Evolutionary conservation across 2,888 invertebrate species (phyloP).

Genomic region (Phragmatobia fuliginosa): DNA sequence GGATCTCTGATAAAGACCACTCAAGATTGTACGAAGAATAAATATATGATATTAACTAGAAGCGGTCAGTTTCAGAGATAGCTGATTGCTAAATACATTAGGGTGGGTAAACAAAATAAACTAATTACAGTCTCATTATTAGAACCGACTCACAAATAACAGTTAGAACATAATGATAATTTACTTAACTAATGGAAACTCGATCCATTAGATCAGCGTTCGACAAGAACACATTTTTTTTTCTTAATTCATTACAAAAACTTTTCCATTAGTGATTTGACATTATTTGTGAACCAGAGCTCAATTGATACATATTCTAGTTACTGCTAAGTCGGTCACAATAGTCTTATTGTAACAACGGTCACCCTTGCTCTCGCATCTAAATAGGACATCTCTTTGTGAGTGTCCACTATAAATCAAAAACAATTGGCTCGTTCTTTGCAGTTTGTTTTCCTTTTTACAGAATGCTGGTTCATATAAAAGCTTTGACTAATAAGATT

Average conservation of each 20-base stretch:
- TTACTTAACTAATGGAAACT: slow-evolving; percentile 42
- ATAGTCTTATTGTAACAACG: slow-evolving; percentile 42
- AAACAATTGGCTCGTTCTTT: slow-evolving; percentile 48
- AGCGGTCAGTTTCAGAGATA: slow-evolving; percentile 5
- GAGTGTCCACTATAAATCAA: slow-evolving; percentile 48
- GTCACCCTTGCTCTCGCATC: slow-evolving; percentile 46
- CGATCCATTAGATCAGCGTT: slow-evolving; percentile 41
- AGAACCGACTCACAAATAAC: slow-evolving; percentile 11
- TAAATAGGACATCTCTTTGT: slow-evolving; percentile 52
- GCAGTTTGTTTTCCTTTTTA: slow-evolving; percentile 36
- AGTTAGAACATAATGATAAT: slow-evolving; percentile 16
- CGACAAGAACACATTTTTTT: slow-evolving; percentile 44
- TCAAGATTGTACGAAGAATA: slow-evolving; percentile 1
- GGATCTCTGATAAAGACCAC: background rate
- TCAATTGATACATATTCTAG: slow-evolving; percentile 45
- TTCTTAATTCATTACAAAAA: slow-evolving; percentile 50
- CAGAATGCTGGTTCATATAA: slow-evolving; percentile 35
- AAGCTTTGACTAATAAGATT: slow-evolving; percentile 46
- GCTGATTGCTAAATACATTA: slow-evolving; percentile 2
- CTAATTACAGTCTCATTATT: slow-evolving; percentile 10
- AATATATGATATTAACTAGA: slow-evolving; percentile 9
- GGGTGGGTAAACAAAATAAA: slow-evolving; percentile 13
- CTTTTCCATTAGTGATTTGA: slow-evolving; percentile 52
- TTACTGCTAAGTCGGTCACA: slow-evolving; percentile 47
- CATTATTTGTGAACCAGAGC: slow-evolving; percentile 41